A percentile compares a stretch with the other conserved stretches of the same genome.
phyloP scores from a whole-genome alignment of 1,140 invertebrate species.

The Trinorchestia longiramus region DNA sequence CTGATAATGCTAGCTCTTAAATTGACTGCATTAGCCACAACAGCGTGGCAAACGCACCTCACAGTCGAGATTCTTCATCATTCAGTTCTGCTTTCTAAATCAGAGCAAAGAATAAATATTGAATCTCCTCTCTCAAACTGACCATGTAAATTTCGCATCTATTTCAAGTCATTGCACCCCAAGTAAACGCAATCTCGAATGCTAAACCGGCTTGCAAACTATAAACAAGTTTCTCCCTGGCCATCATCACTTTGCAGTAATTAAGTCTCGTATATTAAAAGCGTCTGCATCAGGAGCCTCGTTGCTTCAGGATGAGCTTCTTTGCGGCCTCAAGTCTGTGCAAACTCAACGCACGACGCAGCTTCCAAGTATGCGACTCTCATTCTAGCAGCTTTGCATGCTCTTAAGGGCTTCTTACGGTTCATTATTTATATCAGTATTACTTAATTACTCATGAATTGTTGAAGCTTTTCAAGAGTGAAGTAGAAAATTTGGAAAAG shows the following conservation, averaged over 20 bases:
- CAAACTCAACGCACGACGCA: background rate
- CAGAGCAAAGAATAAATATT: background rate
- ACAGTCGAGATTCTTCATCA: background rate
- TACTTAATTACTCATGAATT: background rate
- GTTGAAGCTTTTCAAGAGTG: background rate
- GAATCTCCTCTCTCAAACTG: background rate
- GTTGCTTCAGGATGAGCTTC: too few relatives aligned
- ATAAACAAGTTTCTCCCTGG: background rate
- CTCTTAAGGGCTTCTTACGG: background rate
- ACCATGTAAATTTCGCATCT: constrained; percentile 3
- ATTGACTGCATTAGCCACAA: background rate
- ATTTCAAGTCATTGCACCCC: background rate
- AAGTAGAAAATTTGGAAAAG: background rate
- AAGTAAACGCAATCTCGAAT: background rate
- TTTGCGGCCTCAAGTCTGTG: background rate
- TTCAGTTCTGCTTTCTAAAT: background rate
- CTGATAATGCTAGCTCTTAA: background rate
- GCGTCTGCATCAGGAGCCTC: background rate
- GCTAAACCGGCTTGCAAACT: constrained; percentile 7
- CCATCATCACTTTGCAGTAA: constrained; percentile 8
- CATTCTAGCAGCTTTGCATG: background rate
- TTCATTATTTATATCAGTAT: background rate
- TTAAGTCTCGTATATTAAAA: constrained; percentile 10
- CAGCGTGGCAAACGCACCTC: background rate
- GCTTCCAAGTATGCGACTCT: background rate